Base-by-base conservation (phyloP, 1,140 invertebrate species). In the Atopsyche davidsoni region DNA sequence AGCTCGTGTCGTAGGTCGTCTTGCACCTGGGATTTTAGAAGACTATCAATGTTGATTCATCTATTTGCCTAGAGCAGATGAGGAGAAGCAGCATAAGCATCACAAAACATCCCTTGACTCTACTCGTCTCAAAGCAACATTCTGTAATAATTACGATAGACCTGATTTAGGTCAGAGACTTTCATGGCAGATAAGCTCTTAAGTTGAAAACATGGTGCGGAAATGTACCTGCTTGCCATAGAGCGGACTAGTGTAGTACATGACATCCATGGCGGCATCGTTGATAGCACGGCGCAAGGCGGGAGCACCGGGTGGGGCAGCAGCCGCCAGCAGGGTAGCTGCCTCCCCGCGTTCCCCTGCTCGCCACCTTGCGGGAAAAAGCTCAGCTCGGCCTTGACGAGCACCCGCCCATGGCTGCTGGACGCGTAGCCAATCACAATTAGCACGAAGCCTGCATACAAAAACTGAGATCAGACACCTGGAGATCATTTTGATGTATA, bases 231-330 rank as follows among this genome's bases (percentile, higher is more conserved):
- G 86, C 28, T 76, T 77, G 46, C 86, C 77, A 61, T 87, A 89
- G 1, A 88, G 62, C 32, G 86, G 86, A 68, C 84, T 87, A 28
- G 86, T 87, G 60, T 89, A 89, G 61, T 89, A 89, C 65, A 89
- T 79, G 52, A 89, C 84, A 63, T 89, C 86, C 84, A 89, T 86
- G 17, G 84, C 85, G 31, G 82, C 86, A 31, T 80, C 77, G 65
- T 87, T 87, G 16, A 87, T 67, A 34, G 85, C 70, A 44, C 79
- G 74, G 46, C 85, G 70, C 54, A 86, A 72, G 55, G 77, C 76
- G 56, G 80, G 64, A 13, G 83, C 75, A 59, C 82, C 83, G 39
- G 79, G 75, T 22, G 83, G 83, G 18, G 85, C 86, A 36, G 86
- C 84, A 1, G 79, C 77, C 38, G 86, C 83, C 7, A 87, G 35